Conservation (phyloP, 2,888 invertebrate species). For the Cephus pulcher region DNA sequence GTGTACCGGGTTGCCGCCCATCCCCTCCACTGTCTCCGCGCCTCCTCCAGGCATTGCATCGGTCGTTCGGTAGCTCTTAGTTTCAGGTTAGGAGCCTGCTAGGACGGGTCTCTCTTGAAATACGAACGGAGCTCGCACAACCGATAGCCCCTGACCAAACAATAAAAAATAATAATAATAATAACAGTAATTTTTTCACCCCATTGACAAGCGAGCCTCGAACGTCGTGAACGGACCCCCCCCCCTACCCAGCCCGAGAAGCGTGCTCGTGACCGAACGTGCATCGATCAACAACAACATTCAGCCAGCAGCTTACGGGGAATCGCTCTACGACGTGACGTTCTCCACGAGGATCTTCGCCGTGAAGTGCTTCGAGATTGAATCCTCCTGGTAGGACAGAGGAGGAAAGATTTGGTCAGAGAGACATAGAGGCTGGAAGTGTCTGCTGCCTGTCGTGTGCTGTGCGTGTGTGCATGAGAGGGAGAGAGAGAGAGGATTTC, state of each 20-base stretch:
- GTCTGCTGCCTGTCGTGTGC: background rate
- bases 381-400: background rate
- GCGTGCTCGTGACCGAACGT: background rate
- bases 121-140: conserved; percentile 15
- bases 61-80: conserved; percentile 65
- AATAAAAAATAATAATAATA: conserved; percentile 3
- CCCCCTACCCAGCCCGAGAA: background rate
- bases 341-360: background rate
- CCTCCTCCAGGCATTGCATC: conserved; percentile 65
- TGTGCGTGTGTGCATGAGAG: background rate
- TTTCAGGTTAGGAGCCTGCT: conserved; percentile 67
- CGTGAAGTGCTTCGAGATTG: background rate
- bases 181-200: background rate
- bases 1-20: conserved; percentile 44
- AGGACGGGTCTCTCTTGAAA: conserved; percentile 62
- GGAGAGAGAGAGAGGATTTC: background rate
- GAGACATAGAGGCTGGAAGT: background rate
- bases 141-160: conserved; percentile 9
- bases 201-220: conserved; percentile 5
- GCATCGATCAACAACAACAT: background rate
- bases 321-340: background rate
- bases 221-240: conserved; percentile 1
- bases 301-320: background rate
- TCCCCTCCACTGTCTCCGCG: conserved; percentile 49
- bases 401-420: background rate